These are phyloP conservation scores for Xerus inauris DNA, from an alignment of 2,113 vertebrate species.

Conservation along the genomic window DNA sequence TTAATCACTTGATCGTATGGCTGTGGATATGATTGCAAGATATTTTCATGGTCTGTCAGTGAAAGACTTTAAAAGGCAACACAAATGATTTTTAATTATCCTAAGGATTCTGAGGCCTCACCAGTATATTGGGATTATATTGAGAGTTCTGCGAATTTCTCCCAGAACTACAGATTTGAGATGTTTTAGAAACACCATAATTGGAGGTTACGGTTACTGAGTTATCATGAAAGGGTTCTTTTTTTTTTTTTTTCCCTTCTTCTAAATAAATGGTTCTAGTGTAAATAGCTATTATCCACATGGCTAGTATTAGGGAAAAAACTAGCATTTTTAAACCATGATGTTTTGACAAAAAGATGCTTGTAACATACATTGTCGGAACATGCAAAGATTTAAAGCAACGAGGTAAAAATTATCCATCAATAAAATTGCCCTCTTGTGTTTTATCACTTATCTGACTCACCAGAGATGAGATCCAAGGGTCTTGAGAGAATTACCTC, in stretches of 20 bases:
- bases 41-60: background rate
- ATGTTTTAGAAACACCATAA: too few relatives aligned
- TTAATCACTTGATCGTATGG: accelerated
- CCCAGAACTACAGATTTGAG: background rate
- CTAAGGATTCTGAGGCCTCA: accelerated
- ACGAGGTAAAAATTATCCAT: background rate
- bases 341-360: background rate
- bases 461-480: accelerated
- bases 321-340: accelerated
- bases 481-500: background rate
- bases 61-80: background rate
- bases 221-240: background rate
- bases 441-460: accelerated
- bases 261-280: background rate
- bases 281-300: too few relatives aligned
- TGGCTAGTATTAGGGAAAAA: background rate
- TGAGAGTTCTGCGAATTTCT: background rate
- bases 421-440: background rate
- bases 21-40: background rate
- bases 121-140: background rate
- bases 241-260: background rate
- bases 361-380: accelerated
- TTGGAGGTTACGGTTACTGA: background rate
- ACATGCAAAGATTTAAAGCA: background rate
- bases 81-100: background rate